Conservation (phyloP, 1,140 invertebrate species). For the Andricus grossulariae region DNA sequence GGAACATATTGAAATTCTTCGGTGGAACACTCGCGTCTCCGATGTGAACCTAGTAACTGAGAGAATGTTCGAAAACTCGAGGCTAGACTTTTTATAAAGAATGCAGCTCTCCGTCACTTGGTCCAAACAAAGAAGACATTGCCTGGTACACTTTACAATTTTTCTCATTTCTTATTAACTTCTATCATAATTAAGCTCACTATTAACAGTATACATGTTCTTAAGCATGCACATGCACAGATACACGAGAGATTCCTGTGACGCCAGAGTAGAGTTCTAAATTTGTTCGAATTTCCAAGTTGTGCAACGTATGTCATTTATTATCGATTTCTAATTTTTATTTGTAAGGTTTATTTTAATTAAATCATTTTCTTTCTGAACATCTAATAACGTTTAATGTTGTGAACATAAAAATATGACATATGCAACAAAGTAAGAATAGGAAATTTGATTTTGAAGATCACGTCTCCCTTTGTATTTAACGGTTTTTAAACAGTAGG, state of each 20-base stretch:
- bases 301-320: neutral
- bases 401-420: no score
- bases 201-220: slow-evolving; percentile 75
- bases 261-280: slow-evolving; percentile 38
- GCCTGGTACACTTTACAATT: slow-evolving; percentile 47
- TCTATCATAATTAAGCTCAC: slow-evolving; percentile 75
- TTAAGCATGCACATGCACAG: slow-evolving; percentile 69
- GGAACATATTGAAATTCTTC: slow-evolving; percentile 68
- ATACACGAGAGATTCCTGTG: slow-evolving; percentile 61
- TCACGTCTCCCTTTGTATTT: no score
- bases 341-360: no score
- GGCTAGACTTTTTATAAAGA: neutral
- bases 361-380: no score
- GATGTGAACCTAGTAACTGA: slow-evolving; percentile 50
- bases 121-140: slow-evolving; percentile 34
- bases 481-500: no score
- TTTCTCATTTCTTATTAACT: slow-evolving; percentile 60
- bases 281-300: slow-evolving; percentile 27
- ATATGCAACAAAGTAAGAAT: no score
- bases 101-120: neutral
- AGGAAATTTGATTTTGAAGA: no score
- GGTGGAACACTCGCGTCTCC: slow-evolving; percentile 64
- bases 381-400: no score
- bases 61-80: slow-evolving; percentile 7
- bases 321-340: neutral